A percentile compares a stretch with the other conserved stretches of the same genome.
Evolutionary conservation across 2,797 vertebrate genomes (phyloP).

Genomic region (Cynopterus sphinx): DNA sequence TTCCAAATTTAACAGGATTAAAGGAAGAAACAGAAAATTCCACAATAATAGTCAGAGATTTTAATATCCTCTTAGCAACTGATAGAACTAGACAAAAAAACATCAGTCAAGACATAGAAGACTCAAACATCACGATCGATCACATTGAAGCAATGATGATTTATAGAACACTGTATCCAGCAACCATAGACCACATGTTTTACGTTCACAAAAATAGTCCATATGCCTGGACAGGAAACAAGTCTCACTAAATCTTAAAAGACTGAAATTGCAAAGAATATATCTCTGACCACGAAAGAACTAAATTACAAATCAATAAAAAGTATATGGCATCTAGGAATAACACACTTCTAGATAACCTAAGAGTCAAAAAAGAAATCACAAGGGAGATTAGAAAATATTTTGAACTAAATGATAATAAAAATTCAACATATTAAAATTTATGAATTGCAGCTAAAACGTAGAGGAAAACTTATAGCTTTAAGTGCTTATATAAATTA

Average conservation of each 20-base stretch:
- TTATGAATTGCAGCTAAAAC: background rate
- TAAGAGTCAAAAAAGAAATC: background rate
- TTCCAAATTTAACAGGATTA: background rate
- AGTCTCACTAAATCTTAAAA: background rate
- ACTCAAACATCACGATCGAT: background rate
- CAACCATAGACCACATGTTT: background rate
- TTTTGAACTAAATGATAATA: background rate
- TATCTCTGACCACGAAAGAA: background rate
- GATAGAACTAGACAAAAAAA: background rate
- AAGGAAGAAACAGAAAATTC: background rate
- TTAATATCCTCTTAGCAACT: background rate
- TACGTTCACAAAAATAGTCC: background rate
- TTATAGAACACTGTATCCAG: background rate
- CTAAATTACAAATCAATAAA: background rate
- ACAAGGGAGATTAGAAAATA: background rate
- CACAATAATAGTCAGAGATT: background rate
- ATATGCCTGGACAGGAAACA: background rate
- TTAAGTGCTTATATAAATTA: slow-evolving; percentile 2
- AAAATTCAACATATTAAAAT: background rate
- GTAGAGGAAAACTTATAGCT: background rate
- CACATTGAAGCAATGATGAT: background rate
- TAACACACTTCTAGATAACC: background rate
- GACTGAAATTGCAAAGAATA: background rate
- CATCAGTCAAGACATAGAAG: background rate
- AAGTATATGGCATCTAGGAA: background rate